A percentile compares a stretch with the other conserved stretches of the same genome.
These are phyloP conservation scores for Leptinotarsa defecta DNA, from an alignment of 1,140 invertebrate species.

Conservation along the genomic window DNA sequence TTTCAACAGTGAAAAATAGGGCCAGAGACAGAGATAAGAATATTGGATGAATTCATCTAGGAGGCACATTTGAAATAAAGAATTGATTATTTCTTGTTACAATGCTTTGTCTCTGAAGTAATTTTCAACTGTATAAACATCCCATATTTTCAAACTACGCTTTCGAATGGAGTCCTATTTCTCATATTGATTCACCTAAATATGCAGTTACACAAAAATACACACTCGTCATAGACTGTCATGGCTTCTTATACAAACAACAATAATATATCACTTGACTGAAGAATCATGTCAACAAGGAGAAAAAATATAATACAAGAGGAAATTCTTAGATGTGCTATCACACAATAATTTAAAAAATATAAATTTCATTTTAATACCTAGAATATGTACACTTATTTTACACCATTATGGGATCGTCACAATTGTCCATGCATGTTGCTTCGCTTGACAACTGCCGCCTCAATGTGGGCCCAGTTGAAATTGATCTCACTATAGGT, in stretches of 20 bases:
- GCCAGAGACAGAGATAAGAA: too few relatives aligned
- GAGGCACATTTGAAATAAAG: too few relatives aligned
- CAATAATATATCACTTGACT: conserved; percentile 30
- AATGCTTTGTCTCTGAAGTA: too few relatives aligned
- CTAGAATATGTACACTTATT: conserved; percentile 33
- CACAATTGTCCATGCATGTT: conserved; percentile 51
- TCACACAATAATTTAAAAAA: conserved; percentile 34
- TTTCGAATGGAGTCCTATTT: background rate
- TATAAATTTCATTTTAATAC: conserved; percentile 32
- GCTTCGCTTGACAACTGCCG: conserved; percentile 53
- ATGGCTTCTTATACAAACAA: conserved; percentile 22
- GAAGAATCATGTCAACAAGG: conserved; percentile 12
- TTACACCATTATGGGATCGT: conserved; percentile 55
- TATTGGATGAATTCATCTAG: too few relatives aligned
- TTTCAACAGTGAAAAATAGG: too few relatives aligned
- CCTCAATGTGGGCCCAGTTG: conserved; percentile 49
- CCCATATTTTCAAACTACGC: too few relatives aligned
- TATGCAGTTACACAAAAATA: conserved; percentile 21
- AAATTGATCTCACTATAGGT: conserved; percentile 52
- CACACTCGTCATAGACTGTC: conserved; percentile 26
- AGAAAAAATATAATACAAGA: conserved; percentile 17
- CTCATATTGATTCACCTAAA: conserved; percentile 20
- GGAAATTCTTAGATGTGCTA: conserved; percentile 26
- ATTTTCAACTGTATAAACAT: too few relatives aligned
- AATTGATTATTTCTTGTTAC: too few relatives aligned